A percentile compares a stretch with the other conserved stretches of the same genome.
Conservation (phyloP, 53 echinoderm and acorn worm genomes). For the Zoroaster sp. region DNA sequence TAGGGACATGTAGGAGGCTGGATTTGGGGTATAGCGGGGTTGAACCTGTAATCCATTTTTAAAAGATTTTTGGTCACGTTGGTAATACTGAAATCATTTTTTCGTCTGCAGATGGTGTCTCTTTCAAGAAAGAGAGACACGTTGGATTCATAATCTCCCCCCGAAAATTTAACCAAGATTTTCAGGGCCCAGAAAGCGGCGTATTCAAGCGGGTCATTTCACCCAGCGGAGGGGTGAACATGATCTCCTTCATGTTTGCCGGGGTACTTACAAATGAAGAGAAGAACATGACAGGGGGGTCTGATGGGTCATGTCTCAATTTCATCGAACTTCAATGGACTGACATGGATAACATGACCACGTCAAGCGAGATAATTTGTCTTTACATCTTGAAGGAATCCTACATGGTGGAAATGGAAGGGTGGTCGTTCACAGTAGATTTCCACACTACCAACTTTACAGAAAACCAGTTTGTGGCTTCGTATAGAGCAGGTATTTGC, state of each 20-base stretch:
- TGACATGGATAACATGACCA: neutral
- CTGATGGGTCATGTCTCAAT: neutral
- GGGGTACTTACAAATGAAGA: neutral
- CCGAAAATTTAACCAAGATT: neutral
- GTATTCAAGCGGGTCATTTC: neutral
- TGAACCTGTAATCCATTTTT: no score
- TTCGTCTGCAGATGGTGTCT: neutral
- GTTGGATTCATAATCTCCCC: constrained; percentile 1
- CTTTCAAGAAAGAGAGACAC: neutral
- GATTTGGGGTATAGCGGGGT: no score
- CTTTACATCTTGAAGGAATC: neutral
- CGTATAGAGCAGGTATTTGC: constrained; percentile 23
- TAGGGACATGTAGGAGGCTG: no score
- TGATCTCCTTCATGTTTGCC: neutral
- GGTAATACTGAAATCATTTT: neutral
- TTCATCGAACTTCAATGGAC: neutral
- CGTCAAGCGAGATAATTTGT: neutral
- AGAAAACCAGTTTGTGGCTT: neutral
- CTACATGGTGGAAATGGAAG: neutral
- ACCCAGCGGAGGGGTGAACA: neutral
- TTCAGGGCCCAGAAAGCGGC: neutral
- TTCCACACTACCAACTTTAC: constrained; percentile 4
- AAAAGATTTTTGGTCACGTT: no score
- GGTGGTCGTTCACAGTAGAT: neutral
- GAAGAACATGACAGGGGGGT: neutral